Percentiles rank a stretch among this genome's conserved stretches.
These are phyloP conservation scores for Pteria penguin DNA, from an alignment of 2,888 invertebrate genomes.

Conservation along the genomic window DNA sequence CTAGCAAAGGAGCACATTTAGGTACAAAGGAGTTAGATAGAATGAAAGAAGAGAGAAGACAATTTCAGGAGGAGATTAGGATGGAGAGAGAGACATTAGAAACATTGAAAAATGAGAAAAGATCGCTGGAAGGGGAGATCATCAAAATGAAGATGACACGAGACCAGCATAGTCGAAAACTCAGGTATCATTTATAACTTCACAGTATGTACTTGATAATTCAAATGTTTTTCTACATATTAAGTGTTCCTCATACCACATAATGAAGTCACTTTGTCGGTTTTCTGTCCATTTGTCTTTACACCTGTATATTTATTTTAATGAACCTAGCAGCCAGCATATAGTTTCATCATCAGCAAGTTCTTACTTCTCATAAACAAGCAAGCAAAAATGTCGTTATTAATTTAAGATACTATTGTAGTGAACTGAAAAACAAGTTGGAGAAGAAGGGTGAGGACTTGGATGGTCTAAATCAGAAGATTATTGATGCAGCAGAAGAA, in stretches of 20 bases:
- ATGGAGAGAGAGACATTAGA: constrained; percentile 69
- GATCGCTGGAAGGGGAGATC: constrained; percentile 71
- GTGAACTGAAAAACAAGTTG: constrained; percentile 62
- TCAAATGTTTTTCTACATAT: no score
- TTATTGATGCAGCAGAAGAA: constrained; percentile 63
- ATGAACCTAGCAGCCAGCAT: no score
- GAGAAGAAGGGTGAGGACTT: constrained; percentile 60
- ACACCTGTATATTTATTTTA: no score
- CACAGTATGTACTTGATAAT: no score
- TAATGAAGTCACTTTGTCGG: no score
- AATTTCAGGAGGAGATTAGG: constrained; percentile 66
- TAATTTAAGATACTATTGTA: constrained; percentile 31
- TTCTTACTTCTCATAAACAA: no score
- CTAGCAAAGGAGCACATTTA: constrained; percentile 52
- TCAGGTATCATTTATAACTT: no score
- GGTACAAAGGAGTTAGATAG: constrained; percentile 69
- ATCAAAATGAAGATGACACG: constrained; percentile 69
- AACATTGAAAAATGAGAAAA: constrained; percentile 65
- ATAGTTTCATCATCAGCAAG: no score
- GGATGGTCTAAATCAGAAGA: constrained; percentile 56
- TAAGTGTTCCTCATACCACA: no score
- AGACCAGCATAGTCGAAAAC: constrained; percentile 67
- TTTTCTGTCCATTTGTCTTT: no score
- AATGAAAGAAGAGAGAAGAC: constrained; percentile 70
- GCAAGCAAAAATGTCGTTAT: neutral